phyloP scores from a whole-genome alignment of 1,140 invertebrate species.

The Drusus annulatus region DNA sequence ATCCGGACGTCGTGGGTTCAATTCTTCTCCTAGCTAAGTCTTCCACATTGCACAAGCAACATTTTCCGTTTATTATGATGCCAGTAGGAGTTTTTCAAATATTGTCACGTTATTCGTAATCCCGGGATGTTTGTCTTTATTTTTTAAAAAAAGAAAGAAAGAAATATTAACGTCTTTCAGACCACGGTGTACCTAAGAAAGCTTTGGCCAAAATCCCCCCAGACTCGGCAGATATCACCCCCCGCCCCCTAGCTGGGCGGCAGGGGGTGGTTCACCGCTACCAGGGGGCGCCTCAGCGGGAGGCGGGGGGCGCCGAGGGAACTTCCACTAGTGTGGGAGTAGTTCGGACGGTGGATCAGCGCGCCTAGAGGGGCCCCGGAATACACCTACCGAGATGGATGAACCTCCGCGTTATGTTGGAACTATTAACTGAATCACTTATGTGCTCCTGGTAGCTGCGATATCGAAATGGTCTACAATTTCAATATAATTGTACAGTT shows the following conservation, averaged over 20 bases:
- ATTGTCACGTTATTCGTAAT: no score
- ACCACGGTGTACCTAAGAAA: conserved; percentile 28
- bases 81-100: no score
- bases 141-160: no score
- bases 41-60: no score
- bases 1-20: no score
- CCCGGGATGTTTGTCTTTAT: no score
- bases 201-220: conserved; percentile 45
- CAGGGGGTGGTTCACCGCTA: no score
- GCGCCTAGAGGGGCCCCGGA: conserved; percentile 45
- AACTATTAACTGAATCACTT: not conserved
- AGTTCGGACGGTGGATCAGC: conserved; percentile 24
- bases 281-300: conserved; percentile 13
- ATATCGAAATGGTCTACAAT: not conserved
- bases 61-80: no score
- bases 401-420: conserved; percentile 8
- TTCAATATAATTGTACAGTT: no score
- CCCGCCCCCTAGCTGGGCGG: no score
- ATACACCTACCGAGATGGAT: conserved; percentile 46
- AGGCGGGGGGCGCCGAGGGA: conserved; percentile 34
- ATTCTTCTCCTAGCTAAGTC: no score
- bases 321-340: conserved; percentile 46
- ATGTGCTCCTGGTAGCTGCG: not conserved
- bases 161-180: conserved; percentile 39
- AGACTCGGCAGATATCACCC: conserved; percentile 22